A percentile compares a stretch with the other conserved stretches of the same genome.
Conservation (phyloP, 2,797 vertebrate genomes). For the Dromococcyx pavoninus region DNA sequence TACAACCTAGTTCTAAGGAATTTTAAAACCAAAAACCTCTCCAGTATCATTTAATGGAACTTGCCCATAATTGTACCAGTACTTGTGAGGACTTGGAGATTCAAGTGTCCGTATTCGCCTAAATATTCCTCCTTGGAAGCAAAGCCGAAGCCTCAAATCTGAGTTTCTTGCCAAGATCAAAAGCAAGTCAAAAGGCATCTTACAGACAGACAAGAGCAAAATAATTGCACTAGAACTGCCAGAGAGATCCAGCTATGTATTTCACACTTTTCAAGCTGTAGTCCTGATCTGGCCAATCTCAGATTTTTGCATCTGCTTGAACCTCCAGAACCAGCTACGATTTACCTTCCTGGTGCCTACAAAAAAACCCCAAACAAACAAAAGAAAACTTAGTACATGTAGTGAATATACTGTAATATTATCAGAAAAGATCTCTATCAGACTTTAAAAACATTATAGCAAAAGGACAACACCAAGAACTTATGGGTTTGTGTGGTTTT, state of each 20-base stretch:
- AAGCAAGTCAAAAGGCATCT: not conserved
- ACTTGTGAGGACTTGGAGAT: not conserved
- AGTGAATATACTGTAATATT: not conserved
- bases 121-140: not conserved
- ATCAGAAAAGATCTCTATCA: not conserved
- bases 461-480: not conserved
- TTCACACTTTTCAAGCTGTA: not conserved
- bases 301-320: not conserved
- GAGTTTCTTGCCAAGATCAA: not conserved
- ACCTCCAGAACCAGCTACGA: not conserved
- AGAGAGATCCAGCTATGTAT: not conserved
- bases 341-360: not conserved
- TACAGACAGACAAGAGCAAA: not conserved
- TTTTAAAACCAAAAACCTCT: not conserved
- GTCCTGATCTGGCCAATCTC: not conserved
- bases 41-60: not conserved
- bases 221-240: not conserved
- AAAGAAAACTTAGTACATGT: not conserved
- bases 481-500: not conserved
- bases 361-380: not conserved
- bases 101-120: not conserved
- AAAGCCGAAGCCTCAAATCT: not conserved
- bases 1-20: accelerated
- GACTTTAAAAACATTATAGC: not conserved
- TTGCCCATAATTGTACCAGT: not conserved